These are phyloP conservation scores for Rugalucina vietnamica DNA, from an alignment of 2,888 invertebrate species.

Conservation along the genomic window DNA sequence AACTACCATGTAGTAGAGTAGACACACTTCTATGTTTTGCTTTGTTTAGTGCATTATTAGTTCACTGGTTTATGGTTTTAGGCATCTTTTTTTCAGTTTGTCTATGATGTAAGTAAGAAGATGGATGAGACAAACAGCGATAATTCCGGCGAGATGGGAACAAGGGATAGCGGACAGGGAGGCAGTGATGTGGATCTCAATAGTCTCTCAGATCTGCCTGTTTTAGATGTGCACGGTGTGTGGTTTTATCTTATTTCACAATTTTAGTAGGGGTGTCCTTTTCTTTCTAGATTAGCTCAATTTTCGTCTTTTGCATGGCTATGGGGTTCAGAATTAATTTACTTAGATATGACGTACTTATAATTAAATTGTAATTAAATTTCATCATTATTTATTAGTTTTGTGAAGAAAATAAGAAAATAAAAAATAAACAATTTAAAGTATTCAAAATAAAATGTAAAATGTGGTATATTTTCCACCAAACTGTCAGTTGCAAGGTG, in stretches of 20 bases:
- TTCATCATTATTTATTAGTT: too few relatives aligned
- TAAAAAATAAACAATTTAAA: too few relatives aligned
- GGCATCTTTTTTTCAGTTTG: conserved; percentile 34
- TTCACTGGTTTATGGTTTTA: neutral
- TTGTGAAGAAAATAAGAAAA: too few relatives aligned
- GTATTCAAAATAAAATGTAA: too few relatives aligned
- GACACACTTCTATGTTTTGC: neutral
- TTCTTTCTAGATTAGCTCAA: neutral
- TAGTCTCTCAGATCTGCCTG: conserved; percentile 53
- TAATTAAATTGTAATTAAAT: too few relatives aligned
- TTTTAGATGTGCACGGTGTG: conserved; percentile 45
- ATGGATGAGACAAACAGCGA: conserved; percentile 58
- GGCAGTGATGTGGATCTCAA: conserved; percentile 63
- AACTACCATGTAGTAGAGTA: neutral
- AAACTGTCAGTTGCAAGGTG: neutral
- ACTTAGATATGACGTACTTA: too few relatives aligned
- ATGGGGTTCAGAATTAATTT: too few relatives aligned
- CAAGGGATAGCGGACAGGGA: conserved; percentile 63
- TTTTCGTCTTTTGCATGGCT: neutral
- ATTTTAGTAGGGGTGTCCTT: neutral
- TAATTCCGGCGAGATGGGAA: conserved; percentile 57
- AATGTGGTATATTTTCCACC: too few relatives aligned
- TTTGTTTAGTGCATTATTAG: neutral
- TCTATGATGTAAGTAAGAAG: conserved; percentile 36
- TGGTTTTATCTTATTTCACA: neutral